Evolutionary conservation across 2,888 invertebrate species (phyloP).

Genomic region (Epinotia nisella): DNA sequence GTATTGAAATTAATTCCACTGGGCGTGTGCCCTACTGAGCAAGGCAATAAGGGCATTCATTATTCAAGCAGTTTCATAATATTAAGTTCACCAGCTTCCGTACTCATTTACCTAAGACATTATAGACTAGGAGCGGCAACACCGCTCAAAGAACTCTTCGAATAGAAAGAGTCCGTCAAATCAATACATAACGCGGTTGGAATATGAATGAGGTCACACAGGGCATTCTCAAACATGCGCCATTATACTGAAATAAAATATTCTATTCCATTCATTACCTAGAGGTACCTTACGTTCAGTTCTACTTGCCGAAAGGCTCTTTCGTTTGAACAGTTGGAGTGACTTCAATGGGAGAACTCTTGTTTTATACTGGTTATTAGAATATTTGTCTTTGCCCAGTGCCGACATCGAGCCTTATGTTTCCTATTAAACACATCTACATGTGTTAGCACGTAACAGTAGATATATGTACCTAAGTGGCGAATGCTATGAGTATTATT

Average conservation of each 20-base stretch:
- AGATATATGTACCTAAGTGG: background rate
- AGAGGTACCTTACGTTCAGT: constrained; percentile 64
- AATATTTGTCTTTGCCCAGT: constrained; percentile 58
- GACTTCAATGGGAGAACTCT: constrained; percentile 60
- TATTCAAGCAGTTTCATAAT: constrained; percentile 25
- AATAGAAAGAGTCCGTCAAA: constrained; percentile 80
- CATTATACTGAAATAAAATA: constrained; percentile 83
- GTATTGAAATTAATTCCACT: constrained; percentile 18
- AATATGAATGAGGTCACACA: constrained; percentile 83
- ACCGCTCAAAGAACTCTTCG: constrained; percentile 74
- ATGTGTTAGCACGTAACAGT: background rate
- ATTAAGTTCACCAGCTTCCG: constrained; percentile 28
- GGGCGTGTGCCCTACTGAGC: constrained; percentile 11
- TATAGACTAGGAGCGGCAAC: constrained; percentile 60
- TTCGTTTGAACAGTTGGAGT: constrained; percentile 79
- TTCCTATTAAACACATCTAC: constrained; percentile 23
- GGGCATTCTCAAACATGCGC: constrained; percentile 77
- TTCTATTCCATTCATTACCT: constrained; percentile 80
- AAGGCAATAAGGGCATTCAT: constrained; percentile 18
- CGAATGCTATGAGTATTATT: background rate
- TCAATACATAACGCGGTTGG: constrained; percentile 81
- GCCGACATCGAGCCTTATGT: constrained; percentile 49
- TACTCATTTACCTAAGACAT: constrained; percentile 17
- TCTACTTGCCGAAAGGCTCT: constrained; percentile 73
- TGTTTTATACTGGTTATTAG: constrained; percentile 65